Conservation (phyloP, 2,888 invertebrate genomes). For the Heterodera filipjevi region DNA sequence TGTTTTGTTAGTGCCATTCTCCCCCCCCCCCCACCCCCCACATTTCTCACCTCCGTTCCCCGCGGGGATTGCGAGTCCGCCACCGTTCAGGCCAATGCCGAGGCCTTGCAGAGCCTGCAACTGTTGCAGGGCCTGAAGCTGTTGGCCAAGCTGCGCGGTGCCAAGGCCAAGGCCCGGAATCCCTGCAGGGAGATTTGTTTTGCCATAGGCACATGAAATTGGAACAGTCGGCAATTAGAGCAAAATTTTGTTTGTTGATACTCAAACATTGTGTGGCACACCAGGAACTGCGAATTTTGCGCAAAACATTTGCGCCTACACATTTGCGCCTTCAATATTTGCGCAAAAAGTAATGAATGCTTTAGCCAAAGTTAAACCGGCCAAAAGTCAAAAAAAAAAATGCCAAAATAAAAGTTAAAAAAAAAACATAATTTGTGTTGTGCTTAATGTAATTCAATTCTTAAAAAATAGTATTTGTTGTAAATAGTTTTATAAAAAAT, state of each 20-base stretch:
- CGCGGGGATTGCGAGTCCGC: conserved; percentile 16
- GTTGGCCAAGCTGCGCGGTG: conserved; percentile 12
- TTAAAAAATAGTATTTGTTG: too few species aligned
- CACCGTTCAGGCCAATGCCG: conserved; percentile 23
- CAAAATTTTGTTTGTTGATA: too few species aligned
- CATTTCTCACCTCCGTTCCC: conserved; percentile 25
- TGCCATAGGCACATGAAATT: conserved; percentile 7
- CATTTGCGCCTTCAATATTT: too few species aligned
- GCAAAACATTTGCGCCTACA: too few species aligned
- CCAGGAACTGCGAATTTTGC: too few species aligned
- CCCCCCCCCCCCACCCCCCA: neutral
- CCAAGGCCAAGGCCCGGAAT: conserved; percentile 5
- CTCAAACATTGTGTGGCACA: too few species aligned
- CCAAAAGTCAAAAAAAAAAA: neutral
- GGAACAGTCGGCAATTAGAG: neutral
- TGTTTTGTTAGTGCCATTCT: neutral
- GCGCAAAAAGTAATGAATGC: too few species aligned
- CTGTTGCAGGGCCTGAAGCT: conserved; percentile 28
- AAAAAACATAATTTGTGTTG: too few species aligned
- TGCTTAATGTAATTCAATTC: too few species aligned
- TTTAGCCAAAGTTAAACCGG: too few species aligned
- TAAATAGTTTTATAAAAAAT: too few species aligned
- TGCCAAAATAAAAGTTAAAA: neutral
- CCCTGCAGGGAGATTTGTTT: neutral
- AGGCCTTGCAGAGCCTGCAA: conserved; percentile 25